A percentile compares a stretch with the other conserved stretches of the same genome.
These are phyloP conservation scores for Protonibea diacanthus DNA, from an alignment of 2,797 vertebrate genomes.

Conservation along the genomic window DNA sequence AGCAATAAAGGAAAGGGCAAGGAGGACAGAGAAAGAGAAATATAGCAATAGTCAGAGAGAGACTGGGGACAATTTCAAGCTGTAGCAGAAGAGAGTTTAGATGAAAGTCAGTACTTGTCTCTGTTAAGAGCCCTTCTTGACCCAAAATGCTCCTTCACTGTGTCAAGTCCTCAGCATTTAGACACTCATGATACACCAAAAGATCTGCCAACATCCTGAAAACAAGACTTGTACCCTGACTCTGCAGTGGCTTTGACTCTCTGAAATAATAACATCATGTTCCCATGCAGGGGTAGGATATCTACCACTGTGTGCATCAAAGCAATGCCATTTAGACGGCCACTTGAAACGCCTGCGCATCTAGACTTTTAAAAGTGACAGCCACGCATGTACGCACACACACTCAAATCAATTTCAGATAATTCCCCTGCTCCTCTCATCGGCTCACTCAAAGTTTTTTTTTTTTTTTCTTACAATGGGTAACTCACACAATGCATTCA, in stretches of 20 bases:
- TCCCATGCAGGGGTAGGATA: neutral
- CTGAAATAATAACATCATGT: constrained; percentile 38
- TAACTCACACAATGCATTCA: constrained; percentile 28
- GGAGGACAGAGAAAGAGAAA: neutral
- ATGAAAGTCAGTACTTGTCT: constrained; percentile 22
- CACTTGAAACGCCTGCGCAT: constrained; percentile 23
- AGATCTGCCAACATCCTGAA: constrained; percentile 8
- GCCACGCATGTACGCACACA: constrained; percentile 19
- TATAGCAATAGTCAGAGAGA: neutral
- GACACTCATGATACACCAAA: neutral
- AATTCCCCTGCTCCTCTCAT: constrained; percentile 30
- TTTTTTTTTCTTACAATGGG: neutral
- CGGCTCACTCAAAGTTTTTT: constrained; percentile 20
- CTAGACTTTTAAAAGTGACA: constrained; percentile 22
- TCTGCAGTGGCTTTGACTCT: constrained; percentile 21
- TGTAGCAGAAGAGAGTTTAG: neutral
- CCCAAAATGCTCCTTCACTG: constrained; percentile 24
- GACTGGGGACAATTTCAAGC: neutral
- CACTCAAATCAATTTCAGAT: constrained; percentile 25
- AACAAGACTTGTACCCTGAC: neutral
- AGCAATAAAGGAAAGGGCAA: neutral
- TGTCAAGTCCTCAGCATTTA: constrained; percentile 19
- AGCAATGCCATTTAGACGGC: constrained; percentile 23
- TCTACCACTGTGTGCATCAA: constrained; percentile 23
- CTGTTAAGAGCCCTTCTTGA: constrained; percentile 17